These are phyloP conservation scores for Oncorhynchus clarkii DNA, from an alignment of 2,113 vertebrate genomes.

Conservation along the genomic window DNA sequence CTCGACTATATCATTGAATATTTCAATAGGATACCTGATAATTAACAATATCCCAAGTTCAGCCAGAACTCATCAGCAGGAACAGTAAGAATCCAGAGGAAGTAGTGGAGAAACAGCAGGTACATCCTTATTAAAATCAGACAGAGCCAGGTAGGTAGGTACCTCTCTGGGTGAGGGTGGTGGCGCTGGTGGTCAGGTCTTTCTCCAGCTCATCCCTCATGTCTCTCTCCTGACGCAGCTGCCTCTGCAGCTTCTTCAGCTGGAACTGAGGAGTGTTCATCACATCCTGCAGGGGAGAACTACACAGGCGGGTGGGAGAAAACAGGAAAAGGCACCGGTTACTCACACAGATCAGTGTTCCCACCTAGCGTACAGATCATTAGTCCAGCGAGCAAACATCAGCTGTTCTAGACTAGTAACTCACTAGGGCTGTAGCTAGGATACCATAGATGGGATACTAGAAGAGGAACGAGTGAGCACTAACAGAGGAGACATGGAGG, in stretches of 20 bases:
- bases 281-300: slow-evolving; percentile 84
- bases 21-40: too few relatives aligned
- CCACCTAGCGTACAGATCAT: neutral
- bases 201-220: slow-evolving; percentile 80
- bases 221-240: slow-evolving; percentile 77
- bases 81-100: neutral
- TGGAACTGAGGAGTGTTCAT: slow-evolving; percentile 91
- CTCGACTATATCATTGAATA: too few relatives aligned
- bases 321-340: too few relatives aligned
- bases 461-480: neutral
- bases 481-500: neutral
- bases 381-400: too few relatives aligned
- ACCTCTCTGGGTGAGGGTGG: slow-evolving; percentile 82
- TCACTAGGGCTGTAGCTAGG: neutral
- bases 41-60: too few relatives aligned
- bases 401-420: too few relatives aligned
- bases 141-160: neutral
- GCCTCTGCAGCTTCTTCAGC: slow-evolving; percentile 79
- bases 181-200: slow-evolving; percentile 73
- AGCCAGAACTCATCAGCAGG: too few relatives aligned
- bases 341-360: too few relatives aligned
- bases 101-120: too few relatives aligned
- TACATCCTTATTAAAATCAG: neutral
- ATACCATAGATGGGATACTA: neutral
- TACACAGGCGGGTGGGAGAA: slow-evolving; percentile 50